Percentiles rank a stretch among this genome's conserved stretches.
Conservation (phyloP, 2,113 vertebrate genomes). For the Oncorhynchus tshawytscha region DNA sequence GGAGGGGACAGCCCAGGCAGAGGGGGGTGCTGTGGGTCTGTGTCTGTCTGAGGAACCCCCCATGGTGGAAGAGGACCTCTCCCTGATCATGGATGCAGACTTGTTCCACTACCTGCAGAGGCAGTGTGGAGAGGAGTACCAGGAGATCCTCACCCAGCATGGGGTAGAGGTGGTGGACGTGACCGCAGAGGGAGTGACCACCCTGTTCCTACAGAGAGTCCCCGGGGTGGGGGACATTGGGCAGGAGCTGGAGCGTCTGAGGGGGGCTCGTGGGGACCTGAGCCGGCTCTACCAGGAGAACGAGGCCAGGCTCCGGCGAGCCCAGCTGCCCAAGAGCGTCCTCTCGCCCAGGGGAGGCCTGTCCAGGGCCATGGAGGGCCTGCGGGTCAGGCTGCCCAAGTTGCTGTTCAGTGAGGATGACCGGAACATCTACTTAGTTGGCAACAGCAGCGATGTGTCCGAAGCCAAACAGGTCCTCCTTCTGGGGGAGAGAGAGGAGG, state of each 20-base stretch:
- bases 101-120: constrained; percentile 78
- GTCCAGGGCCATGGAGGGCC: constrained; percentile 24
- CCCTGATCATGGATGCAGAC: constrained; percentile 77
- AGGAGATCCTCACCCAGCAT: constrained; percentile 62
- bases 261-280: constrained; percentile 65
- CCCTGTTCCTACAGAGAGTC: constrained; percentile 67
- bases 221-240: constrained; percentile 1
- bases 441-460: constrained; percentile 72
- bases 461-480: constrained; percentile 76
- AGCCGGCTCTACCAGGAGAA: constrained; percentile 73
- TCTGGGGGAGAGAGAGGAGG: constrained; percentile 5
- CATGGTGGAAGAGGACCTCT: constrained; percentile 64
- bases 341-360: constrained; percentile 45
- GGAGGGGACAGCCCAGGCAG: neutral
- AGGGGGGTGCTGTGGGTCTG: constrained; percentile 18
- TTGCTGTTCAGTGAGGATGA: constrained; percentile 77
- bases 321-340: constrained; percentile 63
- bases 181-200: constrained; percentile 68
- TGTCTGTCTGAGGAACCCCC: constrained; percentile 1
- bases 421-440: constrained; percentile 74
- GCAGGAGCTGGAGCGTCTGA: constrained; percentile 30
- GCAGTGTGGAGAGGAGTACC: constrained; percentile 67
- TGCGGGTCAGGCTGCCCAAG: constrained; percentile 70
- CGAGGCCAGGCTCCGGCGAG: constrained; percentile 69
- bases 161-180: constrained; percentile 69